Evolutionary conservation across 2,113 vertebrate genomes (phyloP).

Genomic region (Atrichornis clamosus): DNA sequence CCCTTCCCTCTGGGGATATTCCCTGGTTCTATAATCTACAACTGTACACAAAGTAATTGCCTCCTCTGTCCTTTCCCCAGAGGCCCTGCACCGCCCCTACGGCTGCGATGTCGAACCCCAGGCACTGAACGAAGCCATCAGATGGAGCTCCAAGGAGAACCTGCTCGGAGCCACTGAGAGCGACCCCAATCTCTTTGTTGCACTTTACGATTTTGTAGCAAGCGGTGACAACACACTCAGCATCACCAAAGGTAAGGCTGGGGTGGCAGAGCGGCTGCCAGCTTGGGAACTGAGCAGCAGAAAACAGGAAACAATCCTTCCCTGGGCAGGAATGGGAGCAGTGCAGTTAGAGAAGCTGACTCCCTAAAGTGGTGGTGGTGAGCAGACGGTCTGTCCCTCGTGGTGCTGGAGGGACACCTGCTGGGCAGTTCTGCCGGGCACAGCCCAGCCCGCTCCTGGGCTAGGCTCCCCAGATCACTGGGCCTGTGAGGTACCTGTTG

Average conservation of each 20-base stretch:
- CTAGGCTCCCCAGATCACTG: not conserved
- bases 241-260: constrained; percentile 93
- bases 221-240: constrained; percentile 99
- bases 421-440: not conserved
- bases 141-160: constrained; percentile 99
- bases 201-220: constrained; percentile 99
- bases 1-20: not conserved
- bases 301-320: not conserved
- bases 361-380: accelerated
- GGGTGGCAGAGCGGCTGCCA: not conserved
- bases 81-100: constrained; percentile 92
- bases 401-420: constrained; percentile 20
- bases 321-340: accelerated
- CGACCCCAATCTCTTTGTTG: constrained; percentile 98
- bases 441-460: not conserved
- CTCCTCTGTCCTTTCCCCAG: constrained; percentile 65
- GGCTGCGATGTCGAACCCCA: constrained; percentile 85
- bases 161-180: constrained; percentile 94
- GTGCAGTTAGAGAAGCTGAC: not conserved
- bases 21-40: not conserved
- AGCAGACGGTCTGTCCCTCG: accelerated
- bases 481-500: not conserved
- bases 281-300: too few species aligned
- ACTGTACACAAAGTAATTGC: not conserved
- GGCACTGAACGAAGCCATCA: constrained; percentile 92